A percentile compares a stretch with the other conserved stretches of the same genome.
These are phyloP conservation scores for Parnassius glacialis DNA, from an alignment of 2,888 invertebrate genomes.

Conservation along the genomic window DNA sequence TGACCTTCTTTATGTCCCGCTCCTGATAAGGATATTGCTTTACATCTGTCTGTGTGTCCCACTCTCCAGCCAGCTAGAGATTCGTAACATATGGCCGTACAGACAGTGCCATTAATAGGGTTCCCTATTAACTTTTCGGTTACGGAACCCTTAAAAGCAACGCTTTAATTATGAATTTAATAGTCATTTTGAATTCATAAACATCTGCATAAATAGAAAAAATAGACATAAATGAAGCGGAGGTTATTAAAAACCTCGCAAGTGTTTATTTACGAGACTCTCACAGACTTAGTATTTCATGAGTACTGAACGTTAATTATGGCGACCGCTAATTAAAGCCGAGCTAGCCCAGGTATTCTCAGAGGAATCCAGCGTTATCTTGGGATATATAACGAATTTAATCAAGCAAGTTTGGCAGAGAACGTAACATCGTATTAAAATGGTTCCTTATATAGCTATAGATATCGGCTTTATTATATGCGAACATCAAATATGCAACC, in stretches of 20 bases:
- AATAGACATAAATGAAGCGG: not conserved
- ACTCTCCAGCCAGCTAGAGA: slow-evolving; percentile 80
- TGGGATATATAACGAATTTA: slow-evolving; percentile 28
- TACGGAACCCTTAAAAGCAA: no score
- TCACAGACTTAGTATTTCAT: slow-evolving; percentile 19
- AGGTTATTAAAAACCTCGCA: slow-evolving; percentile 11
- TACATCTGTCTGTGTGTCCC: slow-evolving; percentile 83
- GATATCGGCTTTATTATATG: slow-evolving; percentile 9
- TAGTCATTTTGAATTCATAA: not conserved
- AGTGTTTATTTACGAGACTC: slow-evolving; percentile 13
- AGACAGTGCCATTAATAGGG: no score
- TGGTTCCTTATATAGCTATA: slow-evolving; percentile 9
- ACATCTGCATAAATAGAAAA: not conserved
- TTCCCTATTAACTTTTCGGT: no score
- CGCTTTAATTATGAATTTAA: not conserved
- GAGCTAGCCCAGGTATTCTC: slow-evolving; percentile 24
- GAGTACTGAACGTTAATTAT: slow-evolving; percentile 25
- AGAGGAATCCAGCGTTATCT: slow-evolving; percentile 23
- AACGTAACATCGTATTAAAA: slow-evolving; percentile 21
- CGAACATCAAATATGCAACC: not conserved
- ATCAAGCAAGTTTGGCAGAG: slow-evolving; percentile 21
- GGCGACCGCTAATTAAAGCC: slow-evolving; percentile 27
- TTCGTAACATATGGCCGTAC: no score
- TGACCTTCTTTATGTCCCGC: slow-evolving; percentile 74
- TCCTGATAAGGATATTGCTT: slow-evolving; percentile 84